Evolutionary conservation across 2,797 vertebrate species (phyloP).

Genomic region (Ciconia nigra): DNA sequence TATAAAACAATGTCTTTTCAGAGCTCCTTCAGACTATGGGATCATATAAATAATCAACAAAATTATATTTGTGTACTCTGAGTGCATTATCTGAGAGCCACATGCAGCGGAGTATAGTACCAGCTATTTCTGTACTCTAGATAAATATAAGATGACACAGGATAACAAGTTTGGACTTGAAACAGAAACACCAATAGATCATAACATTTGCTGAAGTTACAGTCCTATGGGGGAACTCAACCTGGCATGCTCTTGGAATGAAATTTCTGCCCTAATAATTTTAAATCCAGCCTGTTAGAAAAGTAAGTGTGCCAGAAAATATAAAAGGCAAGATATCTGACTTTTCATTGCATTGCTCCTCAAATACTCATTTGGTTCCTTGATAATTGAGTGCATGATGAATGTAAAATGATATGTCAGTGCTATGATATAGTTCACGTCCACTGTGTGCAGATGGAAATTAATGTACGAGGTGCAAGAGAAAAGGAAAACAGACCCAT

Average conservation of each 20-base stretch:
- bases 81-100: conserved; percentile 8
- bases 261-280: conserved; percentile 38
- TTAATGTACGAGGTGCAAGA: conserved; percentile 3
- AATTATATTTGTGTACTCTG: not conserved
- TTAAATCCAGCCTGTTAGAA: conserved; percentile 6
- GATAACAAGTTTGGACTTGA: conserved; percentile 55
- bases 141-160: conserved; percentile 49
- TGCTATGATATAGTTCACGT: not conserved
- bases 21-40: not conserved
- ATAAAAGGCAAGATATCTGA: not conserved
- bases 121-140: conserved; percentile 22
- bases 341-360: not conserved
- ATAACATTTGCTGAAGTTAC: not conserved
- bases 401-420: not conserved
- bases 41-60: not conserved
- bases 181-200: conserved; percentile 54
- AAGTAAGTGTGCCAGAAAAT: not conserved
- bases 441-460: not conserved
- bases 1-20: not conserved
- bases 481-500: not conserved
- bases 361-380: conserved; percentile 2
- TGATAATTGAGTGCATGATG: not conserved
- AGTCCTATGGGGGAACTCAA: not conserved
- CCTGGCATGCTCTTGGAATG: not conserved
- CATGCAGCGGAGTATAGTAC: not conserved